Conservation (phyloP, 1,140 invertebrate species). For the Diorhabda sublineata region DNA sequence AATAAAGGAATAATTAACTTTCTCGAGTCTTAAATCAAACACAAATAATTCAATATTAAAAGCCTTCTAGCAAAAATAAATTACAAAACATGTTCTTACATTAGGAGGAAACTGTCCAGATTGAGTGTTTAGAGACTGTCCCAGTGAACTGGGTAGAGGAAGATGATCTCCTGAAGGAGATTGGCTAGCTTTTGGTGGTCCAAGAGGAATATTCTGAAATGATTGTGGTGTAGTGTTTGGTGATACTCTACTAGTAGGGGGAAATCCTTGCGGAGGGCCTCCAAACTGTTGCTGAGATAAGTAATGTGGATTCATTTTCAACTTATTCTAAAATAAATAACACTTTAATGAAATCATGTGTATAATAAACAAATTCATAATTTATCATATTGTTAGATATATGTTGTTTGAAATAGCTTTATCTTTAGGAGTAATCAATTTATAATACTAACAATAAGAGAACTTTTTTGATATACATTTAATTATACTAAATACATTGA, state of each 20-base stretch:
- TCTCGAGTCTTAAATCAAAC: no score
- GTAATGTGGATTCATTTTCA: conserved; percentile 43
- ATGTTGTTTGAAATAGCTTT: not conserved
- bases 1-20: no score
- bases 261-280: conserved; percentile 29
- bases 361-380: conserved; percentile 1
- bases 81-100: not conserved
- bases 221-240: conserved; percentile 17
- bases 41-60: no score
- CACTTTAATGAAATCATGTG: no score
- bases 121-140: not conserved
- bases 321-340: not conserved
- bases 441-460: not conserved
- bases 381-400: not conserved
- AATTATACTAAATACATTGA: no score
- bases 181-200: conserved; percentile 35
- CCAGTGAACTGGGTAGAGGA: conserved; percentile 6
- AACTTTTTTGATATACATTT: no score
- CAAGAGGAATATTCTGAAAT: conserved; percentile 35
- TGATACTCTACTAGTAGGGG: conserved; percentile 12
- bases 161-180: conserved; percentile 18
- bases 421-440: not conserved
- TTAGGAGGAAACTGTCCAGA: not conserved
- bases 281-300: conserved; percentile 37
- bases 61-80: no score